Base-by-base conservation (phyloP, 2,113 vertebrate species). In the Rhynchomys soricoides region DNA sequence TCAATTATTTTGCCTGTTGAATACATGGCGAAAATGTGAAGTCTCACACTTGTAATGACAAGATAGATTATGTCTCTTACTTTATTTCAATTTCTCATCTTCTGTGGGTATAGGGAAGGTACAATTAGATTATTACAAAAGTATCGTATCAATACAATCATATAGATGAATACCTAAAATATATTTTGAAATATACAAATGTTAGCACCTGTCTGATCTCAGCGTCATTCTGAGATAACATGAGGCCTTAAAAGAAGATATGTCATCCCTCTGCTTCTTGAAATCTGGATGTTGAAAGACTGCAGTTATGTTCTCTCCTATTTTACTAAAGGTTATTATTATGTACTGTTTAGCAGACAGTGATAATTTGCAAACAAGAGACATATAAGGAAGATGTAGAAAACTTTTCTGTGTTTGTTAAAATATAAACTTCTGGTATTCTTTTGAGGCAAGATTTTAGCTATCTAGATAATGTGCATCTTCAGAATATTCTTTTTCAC, bases 281-380 rank as follows among this genome's bases (percentile, higher is more conserved):
- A 92, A 40, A 19, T 79, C 57, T 95, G 34, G 86, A 68, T 92
- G 43, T 77, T 92, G 43, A 94, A 96, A 92, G 74, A 24, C 6
- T 91, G 55, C 40, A 29, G 83, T 86, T 48, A 62, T 5, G 66
- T 37, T 96, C 34, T 59, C 3, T 5, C 93, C 34, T 86, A 71
- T 74, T 57, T 74, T 89, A 52, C 24, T 81, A 71, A 93, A 82
- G 45, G 19, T 34, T 94, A 87, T 48, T 62, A 62, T 82, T 45
- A 86, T 59, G 3, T 0, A 82, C 2, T 95, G 9, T 90, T 86
- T 94, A 87, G 48, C 1, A 68, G 73, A 50, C 75, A 8, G 17
- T 24, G 66, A 83, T 75, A 73, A 94, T 88, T 15, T 12, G 10
- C 52, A 79, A 70, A n/a, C 7, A 79, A 88, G 21, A 91, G 89